Evolutionary conservation across 2,113 vertebrate genomes (phyloP).

Genomic region (Sturnus vulgaris): DNA sequence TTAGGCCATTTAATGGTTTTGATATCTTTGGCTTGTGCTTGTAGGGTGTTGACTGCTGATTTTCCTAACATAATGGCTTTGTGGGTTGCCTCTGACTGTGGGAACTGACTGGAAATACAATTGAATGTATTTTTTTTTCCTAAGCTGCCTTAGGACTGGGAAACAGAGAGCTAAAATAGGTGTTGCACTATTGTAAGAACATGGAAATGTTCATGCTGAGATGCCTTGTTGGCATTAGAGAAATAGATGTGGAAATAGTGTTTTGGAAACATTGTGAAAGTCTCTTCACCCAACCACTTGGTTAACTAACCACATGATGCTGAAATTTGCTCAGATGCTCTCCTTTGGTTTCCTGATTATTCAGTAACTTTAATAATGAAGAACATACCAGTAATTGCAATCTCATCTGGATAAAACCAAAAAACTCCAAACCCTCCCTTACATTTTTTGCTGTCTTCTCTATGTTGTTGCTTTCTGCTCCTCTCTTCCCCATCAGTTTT

Average conservation of each 20-base stretch:
- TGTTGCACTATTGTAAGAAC: neutral
- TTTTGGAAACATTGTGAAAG: conserved; percentile 29
- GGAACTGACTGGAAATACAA: conserved; percentile 5
- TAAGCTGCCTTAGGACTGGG: neutral
- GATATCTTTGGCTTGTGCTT: neutral
- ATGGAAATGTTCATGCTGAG: neutral
- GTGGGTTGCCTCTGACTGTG: conserved; percentile 13
- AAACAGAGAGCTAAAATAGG: neutral
- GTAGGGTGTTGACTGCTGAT: neutral
- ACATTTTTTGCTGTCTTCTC: neutral
- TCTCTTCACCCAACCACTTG: neutral
- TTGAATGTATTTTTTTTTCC: neutral
- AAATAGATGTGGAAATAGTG: conserved; percentile 13
- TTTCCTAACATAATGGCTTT: neutral
- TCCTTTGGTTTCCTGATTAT: neutral
- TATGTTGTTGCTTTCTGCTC: neutral
- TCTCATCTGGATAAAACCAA: neutral
- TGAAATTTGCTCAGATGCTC: neutral
- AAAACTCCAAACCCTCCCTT: neutral
- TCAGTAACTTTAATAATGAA: conserved; percentile 1
- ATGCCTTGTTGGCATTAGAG: neutral
- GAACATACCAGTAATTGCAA: neutral
- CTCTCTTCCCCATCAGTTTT: neutral
- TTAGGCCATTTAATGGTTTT: conserved; percentile 1
- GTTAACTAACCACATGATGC: neutral